Conservation (phyloP, 2,797 vertebrate genomes). For the Rallus crepitans region DNA sequence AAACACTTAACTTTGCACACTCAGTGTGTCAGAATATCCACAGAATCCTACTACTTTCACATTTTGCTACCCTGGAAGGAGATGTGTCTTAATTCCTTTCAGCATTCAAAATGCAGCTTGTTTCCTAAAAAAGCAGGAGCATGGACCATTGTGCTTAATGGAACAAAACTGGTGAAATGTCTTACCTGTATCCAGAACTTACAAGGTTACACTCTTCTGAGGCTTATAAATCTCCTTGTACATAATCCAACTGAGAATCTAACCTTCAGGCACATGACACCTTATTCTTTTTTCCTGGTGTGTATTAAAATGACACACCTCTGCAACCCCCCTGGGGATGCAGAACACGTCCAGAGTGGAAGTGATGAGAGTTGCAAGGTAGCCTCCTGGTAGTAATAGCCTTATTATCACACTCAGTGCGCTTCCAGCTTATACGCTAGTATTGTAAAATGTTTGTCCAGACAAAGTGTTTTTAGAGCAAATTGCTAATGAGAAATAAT, state of each 20-base stretch:
- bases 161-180: not conserved
- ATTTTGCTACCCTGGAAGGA: not conserved
- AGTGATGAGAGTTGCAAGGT: not conserved
- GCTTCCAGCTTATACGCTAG: not conserved
- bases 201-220: not conserved
- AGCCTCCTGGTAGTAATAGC: not conserved
- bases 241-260: not conserved
- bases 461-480: constrained; percentile 20
- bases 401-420: constrained; percentile 8
- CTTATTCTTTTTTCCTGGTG: not conserved
- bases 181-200: not conserved
- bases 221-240: not conserved
- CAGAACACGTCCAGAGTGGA: not conserved
- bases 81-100: not conserved
- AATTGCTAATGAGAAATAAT: constrained; percentile 52
- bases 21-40: not conserved
- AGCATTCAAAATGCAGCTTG: not conserved
- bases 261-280: not conserved
- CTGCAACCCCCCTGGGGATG: not conserved
- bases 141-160: not conserved
- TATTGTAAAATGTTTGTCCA: not conserved
- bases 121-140: not conserved
- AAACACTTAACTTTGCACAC: not conserved
- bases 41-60: not conserved
- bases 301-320: not conserved